Evolutionary conservation across 2,113 vertebrate species (phyloP), one percentile per base, ranked within the genome.

Genomic region (Oryzias woworae): DNA sequence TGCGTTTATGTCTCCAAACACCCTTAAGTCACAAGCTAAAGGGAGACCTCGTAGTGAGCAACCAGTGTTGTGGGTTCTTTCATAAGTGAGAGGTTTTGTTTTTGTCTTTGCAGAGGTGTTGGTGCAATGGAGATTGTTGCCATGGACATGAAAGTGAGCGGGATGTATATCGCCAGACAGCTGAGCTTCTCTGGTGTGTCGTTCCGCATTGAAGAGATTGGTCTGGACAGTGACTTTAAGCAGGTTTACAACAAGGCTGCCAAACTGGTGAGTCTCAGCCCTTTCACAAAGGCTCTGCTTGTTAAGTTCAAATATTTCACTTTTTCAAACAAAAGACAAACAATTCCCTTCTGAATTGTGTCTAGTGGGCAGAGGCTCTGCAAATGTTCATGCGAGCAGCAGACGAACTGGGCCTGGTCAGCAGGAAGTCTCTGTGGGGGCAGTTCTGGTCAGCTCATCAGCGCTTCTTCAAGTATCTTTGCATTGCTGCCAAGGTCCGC

Each of bases 111-210:
- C 78, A 99, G 97, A 90, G 96, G 97, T 1, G 96, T 99, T 0
- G 97, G 97, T 0, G 97, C 97, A 1, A 99, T 99, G 97, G 97
- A 99, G 88, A 98, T 99, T 0, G 97, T 99, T 64, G 96, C 96
- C 23, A 98, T 99, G 97, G 97, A 99, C 83, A 98, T 99, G 97
- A 99, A 99, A 81, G 96, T 99, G 80, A 98, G 96, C 3, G 97
- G 97, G 58, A 98, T 98, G 97, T 99, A 99, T 92, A 99, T 98
- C 1, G 97, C 97, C 3, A 91, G 97, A 80, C 97, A 99, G 91
- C 95, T 99, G 81, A 99, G 97, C 87, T 99, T 99, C 87, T 94
- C 95, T 0, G 97, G 97, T 0, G 97, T 99, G 54, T 95, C 96
- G 36, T 99, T 99, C 92, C 91, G 93, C 43, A 94, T 99, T 0